A percentile compares a stretch with the other conserved stretches of the same genome.
Conservation (phyloP, 2,797 vertebrate species). For the Falco concolor region DNA sequence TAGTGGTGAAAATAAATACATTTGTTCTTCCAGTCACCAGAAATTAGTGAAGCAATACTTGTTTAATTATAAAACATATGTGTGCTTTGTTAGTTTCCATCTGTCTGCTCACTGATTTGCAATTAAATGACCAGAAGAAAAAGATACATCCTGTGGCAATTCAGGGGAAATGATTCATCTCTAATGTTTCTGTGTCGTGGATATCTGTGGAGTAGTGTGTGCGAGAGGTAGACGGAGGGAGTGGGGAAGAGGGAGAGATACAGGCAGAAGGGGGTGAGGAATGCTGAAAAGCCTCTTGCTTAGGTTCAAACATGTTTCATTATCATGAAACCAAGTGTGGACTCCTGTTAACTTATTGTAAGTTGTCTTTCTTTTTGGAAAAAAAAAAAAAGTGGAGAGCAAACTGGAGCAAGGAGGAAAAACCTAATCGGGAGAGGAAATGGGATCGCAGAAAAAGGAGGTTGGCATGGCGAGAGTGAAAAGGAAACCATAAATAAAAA, state of each 20-base stretch:
- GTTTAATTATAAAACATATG: slow-evolving; percentile 65
- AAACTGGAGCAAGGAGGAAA: neutral
- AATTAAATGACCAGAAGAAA: slow-evolving; percentile 70
- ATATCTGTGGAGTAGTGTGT: neutral
- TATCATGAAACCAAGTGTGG: neutral
- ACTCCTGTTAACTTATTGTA: neutral
- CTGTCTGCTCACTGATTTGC: slow-evolving; percentile 60
- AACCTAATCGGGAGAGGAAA: neutral
- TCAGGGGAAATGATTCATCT: slow-evolving; percentile 38
- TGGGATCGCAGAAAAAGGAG: neutral
- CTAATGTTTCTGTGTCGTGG: slow-evolving; percentile 19
- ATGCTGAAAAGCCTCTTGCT: neutral
- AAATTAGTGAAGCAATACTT: slow-evolving; percentile 52
- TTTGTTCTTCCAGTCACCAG: slow-evolving; percentile 31
- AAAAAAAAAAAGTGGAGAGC: neutral
- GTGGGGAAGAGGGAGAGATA: neutral
- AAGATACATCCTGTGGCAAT: slow-evolving; percentile 41
- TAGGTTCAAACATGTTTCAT: neutral
- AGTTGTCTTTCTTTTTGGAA: neutral
- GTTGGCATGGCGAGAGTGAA: neutral
- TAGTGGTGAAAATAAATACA: slow-evolving; percentile 43
- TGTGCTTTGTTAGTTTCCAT: slow-evolving; percentile 57
- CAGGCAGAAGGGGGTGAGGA: neutral
- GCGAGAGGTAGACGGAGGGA: neutral
- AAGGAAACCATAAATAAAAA: neutral